Base-by-base conservation (phyloP, 1,140 invertebrate genomes). In the Trichonephila clavata region DNA sequence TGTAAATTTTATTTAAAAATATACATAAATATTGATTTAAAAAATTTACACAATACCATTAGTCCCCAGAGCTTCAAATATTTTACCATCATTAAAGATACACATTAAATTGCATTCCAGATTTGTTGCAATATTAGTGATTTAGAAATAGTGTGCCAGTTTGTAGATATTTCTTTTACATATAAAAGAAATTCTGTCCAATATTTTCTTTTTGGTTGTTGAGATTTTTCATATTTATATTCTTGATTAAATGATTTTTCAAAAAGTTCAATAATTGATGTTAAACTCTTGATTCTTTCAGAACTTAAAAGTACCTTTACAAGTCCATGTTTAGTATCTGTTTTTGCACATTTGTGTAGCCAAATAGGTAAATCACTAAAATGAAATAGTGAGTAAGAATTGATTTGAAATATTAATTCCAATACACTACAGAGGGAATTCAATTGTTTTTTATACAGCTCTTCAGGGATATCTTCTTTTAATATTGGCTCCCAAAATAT, bases 401-500 rank as follows among this genome's bases (percentile, higher is more conserved):
- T 84, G 18, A n/a, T 57, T 57, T 84, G 21, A 7, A 84, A 24
- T 50, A 84, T 59, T 57, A 84, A 84, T 59, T 50, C 57, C 59
- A 84, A n/a, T 16, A 84, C 8, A n/a, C 18, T 59, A 21, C 1
- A 21, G 10, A 84, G 10, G 8, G n/a, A 84, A 10, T 50, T 57
- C 10, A 59, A 16, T n/a, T 50, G 43, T 50, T 57, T 50, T 5
- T 84, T n/a, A 20, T 84, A 84, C 13, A 57, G 2, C 21, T 13
- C 13, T 59, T 84, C 81, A 59, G 81, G 16, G 0, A 50, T 32
- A 57, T 50, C 50, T 59, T 13, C 39, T n/a, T 50, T n/a, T 57
- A 84, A 57, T 24, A 84, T 57, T 59, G 81, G 81, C 13, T 57
- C 81, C 81, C 81, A 84, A 59, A 57, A 27, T 50, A 21, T 57